Evolutionary conservation across 2,888 invertebrate species (phyloP).

Genomic region (Xylophagus ater): DNA sequence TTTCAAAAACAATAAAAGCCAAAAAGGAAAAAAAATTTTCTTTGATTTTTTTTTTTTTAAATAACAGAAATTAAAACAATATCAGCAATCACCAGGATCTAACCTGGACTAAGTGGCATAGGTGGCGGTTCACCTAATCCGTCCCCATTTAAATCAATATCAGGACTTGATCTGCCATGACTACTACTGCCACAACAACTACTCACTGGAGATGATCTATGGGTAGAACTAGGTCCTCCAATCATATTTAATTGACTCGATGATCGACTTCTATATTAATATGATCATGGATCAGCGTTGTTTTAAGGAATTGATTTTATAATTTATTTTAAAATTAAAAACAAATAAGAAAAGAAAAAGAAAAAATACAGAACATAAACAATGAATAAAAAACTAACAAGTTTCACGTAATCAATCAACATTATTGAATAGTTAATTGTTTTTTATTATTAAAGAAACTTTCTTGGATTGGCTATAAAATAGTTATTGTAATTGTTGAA

Average conservation of each 20-base stretch:
- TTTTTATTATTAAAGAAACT: no score
- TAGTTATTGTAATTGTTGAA: no score
- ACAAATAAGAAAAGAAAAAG: no score
- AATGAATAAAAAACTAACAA: no score
- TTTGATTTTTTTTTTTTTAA: background rate
- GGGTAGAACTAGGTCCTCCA: slow-evolving; percentile 39
- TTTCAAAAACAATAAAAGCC: no score
- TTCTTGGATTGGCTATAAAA: no score
- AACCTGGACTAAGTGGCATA: slow-evolving; percentile 41
- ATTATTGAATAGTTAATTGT: no score
- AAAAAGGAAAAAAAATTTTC: background rate
- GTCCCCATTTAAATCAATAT: slow-evolving; percentile 30
- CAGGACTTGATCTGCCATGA: slow-evolving; percentile 40
- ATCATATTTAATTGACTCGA: slow-evolving; percentile 40
- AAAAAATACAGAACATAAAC: no score
- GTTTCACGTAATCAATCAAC: no score
- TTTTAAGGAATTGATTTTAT: no score
- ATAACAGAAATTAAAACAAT: slow-evolving; percentile 4
- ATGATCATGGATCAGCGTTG: no score
- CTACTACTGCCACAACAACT: slow-evolving; percentile 43
- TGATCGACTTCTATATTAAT: slow-evolving; percentile 37
- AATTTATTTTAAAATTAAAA: no score
- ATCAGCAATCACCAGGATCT: slow-evolving; percentile 29
- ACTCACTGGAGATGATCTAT: slow-evolving; percentile 41
- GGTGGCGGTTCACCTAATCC: slow-evolving; percentile 34